Evolutionary conservation across 2,888 invertebrate species (phyloP), one percentile per base, ranked within the genome.

Genomic region (Eutolmus rufibarbis): DNA sequence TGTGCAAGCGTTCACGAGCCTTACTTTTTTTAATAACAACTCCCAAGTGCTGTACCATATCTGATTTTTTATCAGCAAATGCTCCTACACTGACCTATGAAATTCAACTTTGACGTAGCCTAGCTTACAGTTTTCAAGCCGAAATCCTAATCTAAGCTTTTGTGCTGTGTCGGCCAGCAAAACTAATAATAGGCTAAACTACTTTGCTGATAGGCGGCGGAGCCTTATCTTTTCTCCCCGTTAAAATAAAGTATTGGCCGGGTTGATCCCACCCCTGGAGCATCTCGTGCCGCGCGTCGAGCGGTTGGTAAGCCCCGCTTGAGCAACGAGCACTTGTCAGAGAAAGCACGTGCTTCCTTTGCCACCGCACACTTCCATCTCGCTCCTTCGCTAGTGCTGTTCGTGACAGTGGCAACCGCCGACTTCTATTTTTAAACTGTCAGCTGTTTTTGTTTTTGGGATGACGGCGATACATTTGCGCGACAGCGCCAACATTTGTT

Each of bases 391-490:
- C 43, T 9, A 51, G 2, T n/a, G n/a, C 7, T 51, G 0, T 51
- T 51, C 66, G 28, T 66, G 66, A 66, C 66, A 66, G 28, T 14
- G 28, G 66, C 8, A 7, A 4, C 23, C 23, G 66, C 28, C 66
- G 66, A 57, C 46, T 46, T 74, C 85, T 85, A 74, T 74, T 85
- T 85, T 85, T 85, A 74, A 85, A 19, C 31, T 74, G 85, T 85
- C 85, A 85, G 85, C 85, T 85, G 85, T 85, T 85, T 85, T 85
- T 85, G 85, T 85, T 85, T 85, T 85, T 85, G 37, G 40, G 43
- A 85, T 85, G 82, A 82, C 85, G 74, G 74, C n/a, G 74, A 37
- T 46, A 74, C 14, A 34, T 82, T 82, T 85, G 85, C 85, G 85
- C 85, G 74, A 74, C 43, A 28, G 51, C 51, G n/a, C 51, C 74